A percentile compares a stretch with the other conserved stretches of the same genome.
Evolutionary conservation across 2,888 invertebrate genomes (phyloP).

Genomic region (Chrysopilus asiliformis): DNA sequence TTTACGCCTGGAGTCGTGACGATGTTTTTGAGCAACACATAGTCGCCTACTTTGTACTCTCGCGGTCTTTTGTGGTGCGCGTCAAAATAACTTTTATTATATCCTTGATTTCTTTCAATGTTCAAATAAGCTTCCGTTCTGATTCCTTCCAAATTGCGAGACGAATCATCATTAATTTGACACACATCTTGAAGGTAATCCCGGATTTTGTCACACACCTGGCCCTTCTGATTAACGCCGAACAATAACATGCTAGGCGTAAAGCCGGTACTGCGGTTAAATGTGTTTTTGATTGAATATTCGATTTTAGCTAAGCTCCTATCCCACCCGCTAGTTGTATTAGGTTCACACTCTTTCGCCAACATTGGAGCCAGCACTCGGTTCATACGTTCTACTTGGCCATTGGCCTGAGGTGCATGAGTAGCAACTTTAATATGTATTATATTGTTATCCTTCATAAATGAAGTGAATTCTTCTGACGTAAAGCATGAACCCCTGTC

Average conservation of each 20-base stretch:
- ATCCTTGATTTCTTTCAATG: constrained; percentile 15
- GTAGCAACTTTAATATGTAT: constrained; percentile 14
- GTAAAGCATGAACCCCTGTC: constrained; percentile 5
- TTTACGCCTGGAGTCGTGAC: constrained; percentile 14
- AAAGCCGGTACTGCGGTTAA: constrained; percentile 17
- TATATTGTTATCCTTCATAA: constrained; percentile 9
- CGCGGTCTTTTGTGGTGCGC: constrained; percentile 17
- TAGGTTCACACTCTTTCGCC: not conserved
- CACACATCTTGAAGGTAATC: constrained; percentile 6
- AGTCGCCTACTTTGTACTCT: constrained; percentile 15
- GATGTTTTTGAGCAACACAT: constrained; percentile 15
- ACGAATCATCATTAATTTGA: constrained; percentile 7
- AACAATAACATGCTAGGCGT: constrained; percentile 19
- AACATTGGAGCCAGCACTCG: constrained; percentile 1
- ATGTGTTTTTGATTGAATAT: constrained; percentile 18
- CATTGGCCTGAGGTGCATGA: constrained; percentile 15
- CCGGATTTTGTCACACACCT: constrained; percentile 12
- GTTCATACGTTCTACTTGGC: constrained; percentile 16
- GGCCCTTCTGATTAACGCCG: constrained; percentile 18
- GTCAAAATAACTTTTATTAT: constrained; percentile 18
- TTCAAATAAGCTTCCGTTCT: constrained; percentile 6
- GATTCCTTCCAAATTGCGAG: constrained; percentile 15
- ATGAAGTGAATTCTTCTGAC: constrained; percentile 11
- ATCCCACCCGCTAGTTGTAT: constrained; percentile 12
- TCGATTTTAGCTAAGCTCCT: constrained; percentile 14